Evolutionary conservation across 1,140 invertebrate species (phyloP).

Genomic region (Conus ventricosus): DNA sequence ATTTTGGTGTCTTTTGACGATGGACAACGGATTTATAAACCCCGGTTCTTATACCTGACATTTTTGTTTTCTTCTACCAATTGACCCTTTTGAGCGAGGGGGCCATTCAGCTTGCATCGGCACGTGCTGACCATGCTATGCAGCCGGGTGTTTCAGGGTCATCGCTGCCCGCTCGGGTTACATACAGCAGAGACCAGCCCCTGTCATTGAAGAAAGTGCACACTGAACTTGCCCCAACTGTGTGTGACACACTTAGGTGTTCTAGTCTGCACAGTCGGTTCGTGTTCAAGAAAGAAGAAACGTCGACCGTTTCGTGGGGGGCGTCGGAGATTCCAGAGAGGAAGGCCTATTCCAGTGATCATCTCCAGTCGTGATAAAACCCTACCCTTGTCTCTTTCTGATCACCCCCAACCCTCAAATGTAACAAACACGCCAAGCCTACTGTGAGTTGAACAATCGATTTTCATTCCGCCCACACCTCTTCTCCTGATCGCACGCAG

Average conservation of each 20-base stretch:
- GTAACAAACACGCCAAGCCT: neutral
- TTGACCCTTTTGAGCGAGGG: neutral
- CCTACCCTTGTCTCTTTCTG: neutral
- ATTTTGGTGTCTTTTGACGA: neutral
- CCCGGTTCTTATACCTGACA: neutral
- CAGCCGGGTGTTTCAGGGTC: neutral
- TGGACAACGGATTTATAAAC: neutral
- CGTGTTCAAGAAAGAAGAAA: neutral
- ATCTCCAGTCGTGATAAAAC: neutral
- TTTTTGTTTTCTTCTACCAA: conserved; percentile 1
- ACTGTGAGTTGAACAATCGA: neutral
- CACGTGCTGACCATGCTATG: too few relatives aligned
- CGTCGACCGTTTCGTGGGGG: neutral
- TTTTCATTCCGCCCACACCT: neutral
- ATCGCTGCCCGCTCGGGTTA: neutral
- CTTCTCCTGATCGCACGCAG: neutral
- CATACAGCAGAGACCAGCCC: neutral
- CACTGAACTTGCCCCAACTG: neutral
- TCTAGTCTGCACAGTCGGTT: neutral
- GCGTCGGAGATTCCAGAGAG: neutral
- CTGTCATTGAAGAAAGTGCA: neutral
- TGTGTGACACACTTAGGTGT: conserved; percentile 7
- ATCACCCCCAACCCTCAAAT: neutral
- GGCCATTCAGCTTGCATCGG: conserved; percentile 1
- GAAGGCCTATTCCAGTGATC: neutral